Evolutionary conservation across 1,140 invertebrate species (phyloP), one percentile per base, ranked within the genome.

Genomic region (Drosophila oshimai): DNA sequence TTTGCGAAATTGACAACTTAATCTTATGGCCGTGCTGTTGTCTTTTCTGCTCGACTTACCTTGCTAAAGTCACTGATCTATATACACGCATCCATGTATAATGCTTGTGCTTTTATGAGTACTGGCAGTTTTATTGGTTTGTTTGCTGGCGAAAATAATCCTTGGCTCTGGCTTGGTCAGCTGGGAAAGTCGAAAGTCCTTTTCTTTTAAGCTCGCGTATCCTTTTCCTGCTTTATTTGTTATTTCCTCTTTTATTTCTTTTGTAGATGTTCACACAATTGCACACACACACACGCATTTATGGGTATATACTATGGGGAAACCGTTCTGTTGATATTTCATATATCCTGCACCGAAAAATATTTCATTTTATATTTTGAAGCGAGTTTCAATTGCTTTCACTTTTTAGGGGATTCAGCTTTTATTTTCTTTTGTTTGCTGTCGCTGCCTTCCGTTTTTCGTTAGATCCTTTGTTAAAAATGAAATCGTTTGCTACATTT

Each of bases 21-120:
- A 83, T 53, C 73, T 57, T 29, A 51, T 47, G 46, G 54, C 20
- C 20, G 9, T 24, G 26, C 49, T 26, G 22, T 34, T 62, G 41
- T 71, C 62, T 6, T 44, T 64, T 74, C 51, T 68, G 55, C 70
- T 61, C 42, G 53, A 86, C 62, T 80, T 86, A 86, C 81, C 80
- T 80, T 73, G 44, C 64, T 5, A 50, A 45, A 71, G 58, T 51
- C 68, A 61, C 13, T 24, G 29, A 55, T 58, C 31, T 72, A 72
- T 71, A 53, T 50, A 28, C 29, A 17, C 15, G 29, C 28, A 29
- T 45, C 15, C 12, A 39, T 51, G 41, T 72, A 22, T 57, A 34
- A 10, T 20, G 24, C 29, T 31, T 26, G 12, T 61, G 50, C 34
- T 64, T 51, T 53, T 44, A 57, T 46, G 64, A 24, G 33, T 55